Evolutionary conservation across 2,113 vertebrate genomes (phyloP).

Genomic region (Pteronura brasiliensis): DNA sequence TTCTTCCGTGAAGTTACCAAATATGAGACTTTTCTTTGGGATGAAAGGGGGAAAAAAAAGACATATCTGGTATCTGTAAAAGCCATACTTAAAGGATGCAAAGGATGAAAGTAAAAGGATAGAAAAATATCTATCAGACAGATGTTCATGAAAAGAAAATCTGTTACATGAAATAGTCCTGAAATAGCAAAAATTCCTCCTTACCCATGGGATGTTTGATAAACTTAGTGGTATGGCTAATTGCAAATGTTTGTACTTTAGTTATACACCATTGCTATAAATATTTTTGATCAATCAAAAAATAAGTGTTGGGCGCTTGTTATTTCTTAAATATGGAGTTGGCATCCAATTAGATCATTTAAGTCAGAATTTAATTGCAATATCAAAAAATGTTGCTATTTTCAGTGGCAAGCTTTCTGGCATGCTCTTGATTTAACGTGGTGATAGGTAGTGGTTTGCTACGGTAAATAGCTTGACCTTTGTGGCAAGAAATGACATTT

Average conservation of each 20-base stretch:
- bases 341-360: background rate
- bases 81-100: background rate
- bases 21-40: background rate
- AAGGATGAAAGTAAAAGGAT: background rate
- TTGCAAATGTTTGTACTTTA: background rate
- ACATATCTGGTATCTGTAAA: background rate
- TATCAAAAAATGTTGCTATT: constrained; percentile 38
- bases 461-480: background rate
- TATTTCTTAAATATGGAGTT: constrained; percentile 40
- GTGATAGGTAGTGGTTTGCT: background rate
- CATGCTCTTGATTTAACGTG: constrained; percentile 15
- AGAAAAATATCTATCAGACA: background rate
- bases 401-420: constrained; percentile 15
- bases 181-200: background rate
- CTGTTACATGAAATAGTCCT: background rate
- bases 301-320: constrained; percentile 5
- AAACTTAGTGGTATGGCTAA: background rate
- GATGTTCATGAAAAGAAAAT: background rate
- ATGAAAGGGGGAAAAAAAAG: background rate
- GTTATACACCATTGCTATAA: constrained; percentile 3
- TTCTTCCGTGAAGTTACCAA: background rate
- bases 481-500: background rate
- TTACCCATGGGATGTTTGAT: background rate
- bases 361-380: constrained; percentile 36
- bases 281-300: constrained; percentile 31